phyloP scores from a whole-genome alignment of 2,888 invertebrate genomes.

The Acanthoscelides obtectus region DNA sequence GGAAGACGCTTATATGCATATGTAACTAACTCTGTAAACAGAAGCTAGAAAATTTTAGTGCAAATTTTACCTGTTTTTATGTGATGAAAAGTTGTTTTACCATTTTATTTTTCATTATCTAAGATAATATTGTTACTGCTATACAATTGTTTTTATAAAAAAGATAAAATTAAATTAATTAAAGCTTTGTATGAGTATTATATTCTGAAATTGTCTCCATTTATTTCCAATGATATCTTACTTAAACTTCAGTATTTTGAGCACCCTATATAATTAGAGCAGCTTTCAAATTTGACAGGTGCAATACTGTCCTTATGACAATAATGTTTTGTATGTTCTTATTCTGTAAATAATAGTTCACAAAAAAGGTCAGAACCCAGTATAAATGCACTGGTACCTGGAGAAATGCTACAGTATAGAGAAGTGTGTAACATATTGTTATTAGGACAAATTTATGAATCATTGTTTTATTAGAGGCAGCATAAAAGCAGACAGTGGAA shows the following conservation, averaged over 20 bases:
- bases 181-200: neutral
- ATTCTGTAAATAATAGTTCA: neutral
- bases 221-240: neutral
- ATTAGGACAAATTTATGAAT: neutral
- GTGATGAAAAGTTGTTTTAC: neutral
- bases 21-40: constrained; percentile 66
- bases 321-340: neutral
- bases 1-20: constrained; percentile 80
- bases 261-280: neutral
- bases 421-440: neutral
- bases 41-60: constrained; percentile 15
- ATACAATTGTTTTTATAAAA: neutral
- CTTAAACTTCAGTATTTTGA: too few relatives aligned
- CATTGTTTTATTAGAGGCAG: neutral
- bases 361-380: too few relatives aligned
- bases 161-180: neutral
- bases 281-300: neutral
- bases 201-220: too few relatives aligned
- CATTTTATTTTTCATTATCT: neutral
- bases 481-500: constrained; percentile 12
- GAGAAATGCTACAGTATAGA: neutral
- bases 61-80: neutral
- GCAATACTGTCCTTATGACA: neutral
- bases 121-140: neutral
- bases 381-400: neutral